Conservation (phyloP, 2,797 vertebrate species). For the Tokudaia muenninki region DNA sequence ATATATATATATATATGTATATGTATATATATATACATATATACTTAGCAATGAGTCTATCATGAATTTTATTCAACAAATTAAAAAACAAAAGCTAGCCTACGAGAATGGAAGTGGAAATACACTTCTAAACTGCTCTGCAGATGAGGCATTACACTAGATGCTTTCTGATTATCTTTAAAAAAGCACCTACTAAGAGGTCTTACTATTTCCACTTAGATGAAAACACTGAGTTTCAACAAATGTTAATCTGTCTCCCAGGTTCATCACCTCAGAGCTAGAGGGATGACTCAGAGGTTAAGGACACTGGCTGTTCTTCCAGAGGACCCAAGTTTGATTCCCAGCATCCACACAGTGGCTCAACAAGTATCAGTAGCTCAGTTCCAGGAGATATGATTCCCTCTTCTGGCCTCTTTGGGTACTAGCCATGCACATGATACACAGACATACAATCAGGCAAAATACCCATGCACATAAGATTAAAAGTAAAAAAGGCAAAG, state of each 20-base stretch:
- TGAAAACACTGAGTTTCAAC: slow-evolving; percentile 10
- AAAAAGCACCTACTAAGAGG: background rate
- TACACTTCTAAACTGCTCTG: background rate
- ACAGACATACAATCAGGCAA: background rate
- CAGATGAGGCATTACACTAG: background rate
- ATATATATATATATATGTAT: too few species aligned
- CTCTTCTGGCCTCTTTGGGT: background rate
- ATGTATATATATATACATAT: background rate
- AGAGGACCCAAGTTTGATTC: background rate
- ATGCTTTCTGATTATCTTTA: background rate
- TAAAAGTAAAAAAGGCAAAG: background rate
- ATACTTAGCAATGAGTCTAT: background rate
- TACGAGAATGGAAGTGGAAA: background rate
- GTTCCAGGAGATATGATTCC: too few species aligned
- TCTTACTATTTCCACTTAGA: background rate
- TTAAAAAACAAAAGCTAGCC: background rate
- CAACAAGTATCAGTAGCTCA: background rate
- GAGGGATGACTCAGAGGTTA: background rate
- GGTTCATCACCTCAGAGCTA: background rate
- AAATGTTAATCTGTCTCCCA: background rate
- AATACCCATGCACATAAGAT: background rate
- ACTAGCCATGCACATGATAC: background rate
- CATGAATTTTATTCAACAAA: background rate
- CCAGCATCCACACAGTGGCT: background rate
- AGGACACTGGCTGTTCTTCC: background rate